Evolutionary conservation across 1,140 invertebrate genomes (phyloP), one percentile per base, ranked within the genome.

Genomic region (Ectropis grisescens): DNA sequence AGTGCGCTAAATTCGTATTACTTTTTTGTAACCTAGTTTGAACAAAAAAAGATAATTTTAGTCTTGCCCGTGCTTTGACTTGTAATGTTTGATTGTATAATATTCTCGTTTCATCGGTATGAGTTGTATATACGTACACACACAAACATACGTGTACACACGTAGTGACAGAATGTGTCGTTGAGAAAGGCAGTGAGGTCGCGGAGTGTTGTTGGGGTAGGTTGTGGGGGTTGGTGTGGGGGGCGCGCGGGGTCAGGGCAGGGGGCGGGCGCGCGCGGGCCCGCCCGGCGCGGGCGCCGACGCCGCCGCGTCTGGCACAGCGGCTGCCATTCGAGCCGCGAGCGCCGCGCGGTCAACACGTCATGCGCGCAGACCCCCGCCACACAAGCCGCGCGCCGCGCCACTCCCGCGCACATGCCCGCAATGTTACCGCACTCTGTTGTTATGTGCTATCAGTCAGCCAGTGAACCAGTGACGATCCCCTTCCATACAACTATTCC

Each of bases 401-500:
- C 53, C 40, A 54, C 57, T 52, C 56, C 53, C 58, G 60, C 58
- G 60, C 64, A 41, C 58, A 47, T 48, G 44, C 58, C 58, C 60
- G 74, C 69, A 53, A 79, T 79, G 72, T 61, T 69, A 61, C 64
- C 67, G 54, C 49, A 64, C 61, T 60, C 58, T 51, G 58, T 56
- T 65, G 61, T 69, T 61, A 67, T 80, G 75, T 70, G 62, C 62
- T 52, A 53, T 56, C 54, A 46, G 38, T 62, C 58, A 55, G 54
- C 52, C 64, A 57, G 67, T 76, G 67, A 74, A 67, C 58, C 54
- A 52, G 69, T 74, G 67, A 66, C 52, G 41, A 56, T 67, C 55
- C 60, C n/a, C n/a, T n/a, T n/a, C n/a, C n/a, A n/a, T n/a, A n/a
- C n/a, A 68, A 58, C 57, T 78, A 46, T 78, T 75, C 58, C 72